Evolutionary conservation across 2,113 vertebrate genomes (phyloP).

Genomic region (Neodontobutis hainanensis): DNA sequence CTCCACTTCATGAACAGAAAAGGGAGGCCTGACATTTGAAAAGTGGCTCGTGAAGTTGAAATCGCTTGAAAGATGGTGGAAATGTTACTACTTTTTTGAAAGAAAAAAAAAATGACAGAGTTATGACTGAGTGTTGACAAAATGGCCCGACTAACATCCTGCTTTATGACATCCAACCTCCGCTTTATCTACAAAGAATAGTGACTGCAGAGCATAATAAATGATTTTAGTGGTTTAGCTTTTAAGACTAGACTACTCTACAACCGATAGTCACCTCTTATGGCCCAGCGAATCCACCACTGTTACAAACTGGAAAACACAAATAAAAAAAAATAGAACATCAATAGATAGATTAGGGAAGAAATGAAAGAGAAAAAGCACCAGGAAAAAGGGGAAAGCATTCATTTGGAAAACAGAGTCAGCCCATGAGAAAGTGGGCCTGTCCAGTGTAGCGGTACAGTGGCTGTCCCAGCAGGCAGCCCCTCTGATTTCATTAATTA

Average conservation of each 20-base stretch:
- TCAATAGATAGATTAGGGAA: conserved; percentile 12
- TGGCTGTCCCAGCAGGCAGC: conserved; percentile 75
- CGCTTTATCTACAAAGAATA: conserved; percentile 55
- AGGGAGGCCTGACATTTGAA: conserved; percentile 40
- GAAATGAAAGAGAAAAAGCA: conserved; percentile 31
- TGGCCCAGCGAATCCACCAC: conserved; percentile 62
- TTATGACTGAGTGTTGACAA: conserved; percentile 70
- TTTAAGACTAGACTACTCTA: conserved; percentile 63
- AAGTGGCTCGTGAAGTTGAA: conserved; percentile 27
- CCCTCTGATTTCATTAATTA: conserved; percentile 82
- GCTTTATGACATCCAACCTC: conserved; percentile 70
- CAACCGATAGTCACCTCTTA: conserved; percentile 74
- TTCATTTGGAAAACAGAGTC: conserved; percentile 72
- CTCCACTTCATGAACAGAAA: conserved; percentile 23
- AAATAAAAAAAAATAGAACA: conserved; percentile 41
- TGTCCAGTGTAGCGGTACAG: conserved; percentile 67
- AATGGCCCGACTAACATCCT: conserved; percentile 69
- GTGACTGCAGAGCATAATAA: conserved; percentile 57
- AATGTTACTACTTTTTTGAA: conserved; percentile 15
- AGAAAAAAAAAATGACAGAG: conserved; percentile 39
- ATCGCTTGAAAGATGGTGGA: conserved; percentile 29
- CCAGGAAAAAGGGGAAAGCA: conserved; percentile 47
- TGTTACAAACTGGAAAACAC: conserved; percentile 71
- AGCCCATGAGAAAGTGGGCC: conserved; percentile 70
- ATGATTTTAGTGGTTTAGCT: conserved; percentile 71